Evolutionary conservation across 2,797 vertebrate species (phyloP).

Genomic region (Simalia tracyae): DNA sequence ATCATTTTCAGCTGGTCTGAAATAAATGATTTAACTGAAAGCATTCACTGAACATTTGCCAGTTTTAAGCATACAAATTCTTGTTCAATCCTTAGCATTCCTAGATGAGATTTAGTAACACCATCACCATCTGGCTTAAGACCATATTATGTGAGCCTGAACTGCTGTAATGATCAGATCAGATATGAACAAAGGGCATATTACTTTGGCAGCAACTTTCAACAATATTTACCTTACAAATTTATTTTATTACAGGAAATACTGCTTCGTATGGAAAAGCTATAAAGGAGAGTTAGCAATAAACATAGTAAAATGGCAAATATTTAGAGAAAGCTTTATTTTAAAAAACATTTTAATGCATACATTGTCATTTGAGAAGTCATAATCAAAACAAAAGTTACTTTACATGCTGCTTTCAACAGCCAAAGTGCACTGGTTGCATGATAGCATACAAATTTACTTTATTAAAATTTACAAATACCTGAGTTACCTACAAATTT

Average conservation of each 20-base stretch:
- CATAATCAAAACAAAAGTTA: constrained; percentile 70
- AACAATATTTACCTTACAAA: not conserved
- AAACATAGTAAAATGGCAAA: not conserved
- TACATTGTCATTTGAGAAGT: constrained; percentile 54
- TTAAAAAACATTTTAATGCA: constrained; percentile 60
- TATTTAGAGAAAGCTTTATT: constrained; percentile 3
- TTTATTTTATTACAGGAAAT: not conserved
- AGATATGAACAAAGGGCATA: not conserved
- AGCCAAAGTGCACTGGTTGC: constrained; percentile 65
- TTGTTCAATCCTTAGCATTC: not conserved
- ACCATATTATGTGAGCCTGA: not conserved
- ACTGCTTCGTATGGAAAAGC: not conserved
- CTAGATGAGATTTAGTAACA: not conserved
- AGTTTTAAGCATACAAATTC: not conserved
- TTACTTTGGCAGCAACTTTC: not conserved
- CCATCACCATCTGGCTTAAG: not conserved
- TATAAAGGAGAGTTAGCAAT: not conserved
- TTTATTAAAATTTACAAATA: constrained; percentile 57
- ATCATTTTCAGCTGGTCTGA: not conserved
- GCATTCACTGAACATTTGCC: not conserved
- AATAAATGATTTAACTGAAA: not conserved
- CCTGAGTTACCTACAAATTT: constrained; percentile 61
- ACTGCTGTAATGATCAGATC: not conserved
- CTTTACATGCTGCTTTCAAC: constrained; percentile 58
- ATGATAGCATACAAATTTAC: constrained; percentile 55